phyloP scores from a whole-genome alignment of 35 echinoderm and acorn worm genomes.

The Heliocidaris tuberculata region DNA sequence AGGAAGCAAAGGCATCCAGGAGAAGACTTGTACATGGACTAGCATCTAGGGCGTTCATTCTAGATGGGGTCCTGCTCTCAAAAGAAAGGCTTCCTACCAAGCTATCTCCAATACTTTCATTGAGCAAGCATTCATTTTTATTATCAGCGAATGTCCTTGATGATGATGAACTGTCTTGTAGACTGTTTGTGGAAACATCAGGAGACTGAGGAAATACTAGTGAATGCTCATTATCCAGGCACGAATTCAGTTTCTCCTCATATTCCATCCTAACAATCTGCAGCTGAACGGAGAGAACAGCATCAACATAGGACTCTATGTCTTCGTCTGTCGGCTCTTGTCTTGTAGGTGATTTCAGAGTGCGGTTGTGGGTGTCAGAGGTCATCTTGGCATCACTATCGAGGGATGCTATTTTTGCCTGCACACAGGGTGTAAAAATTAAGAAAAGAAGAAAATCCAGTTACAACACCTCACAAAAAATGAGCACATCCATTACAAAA shows the following conservation, averaged over 20 bases:
- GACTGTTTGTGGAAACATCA: not conserved
- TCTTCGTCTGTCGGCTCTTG: not conserved
- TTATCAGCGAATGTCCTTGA: not conserved
- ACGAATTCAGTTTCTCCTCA: conserved; percentile 17
- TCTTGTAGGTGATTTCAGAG: not conserved
- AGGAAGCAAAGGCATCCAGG: not conserved
- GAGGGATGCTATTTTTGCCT: not conserved
- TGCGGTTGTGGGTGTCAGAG: not conserved
- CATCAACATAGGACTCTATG: not conserved
- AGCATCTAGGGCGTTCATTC: not conserved
- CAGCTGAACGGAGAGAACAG: conserved; percentile 26
- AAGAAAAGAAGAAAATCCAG: not conserved
- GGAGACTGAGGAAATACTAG: not conserved
- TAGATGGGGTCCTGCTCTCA: not conserved
- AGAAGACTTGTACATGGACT: not conserved
- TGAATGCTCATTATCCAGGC: not conserved
- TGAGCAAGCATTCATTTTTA: not conserved
- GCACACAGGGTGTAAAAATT: not conserved
- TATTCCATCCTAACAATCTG: conserved; percentile 8
- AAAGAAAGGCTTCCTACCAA: not conserved
- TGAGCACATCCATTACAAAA: not conserved
- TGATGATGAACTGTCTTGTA: not conserved
- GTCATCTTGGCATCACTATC: not conserved
- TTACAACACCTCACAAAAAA: not conserved
- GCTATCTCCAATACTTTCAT: not conserved